Percentiles rank a stretch among this genome's conserved stretches.
Evolutionary conservation across 2,113 vertebrate genomes (phyloP).

Genomic region (Sisor rabdophorus): DNA sequence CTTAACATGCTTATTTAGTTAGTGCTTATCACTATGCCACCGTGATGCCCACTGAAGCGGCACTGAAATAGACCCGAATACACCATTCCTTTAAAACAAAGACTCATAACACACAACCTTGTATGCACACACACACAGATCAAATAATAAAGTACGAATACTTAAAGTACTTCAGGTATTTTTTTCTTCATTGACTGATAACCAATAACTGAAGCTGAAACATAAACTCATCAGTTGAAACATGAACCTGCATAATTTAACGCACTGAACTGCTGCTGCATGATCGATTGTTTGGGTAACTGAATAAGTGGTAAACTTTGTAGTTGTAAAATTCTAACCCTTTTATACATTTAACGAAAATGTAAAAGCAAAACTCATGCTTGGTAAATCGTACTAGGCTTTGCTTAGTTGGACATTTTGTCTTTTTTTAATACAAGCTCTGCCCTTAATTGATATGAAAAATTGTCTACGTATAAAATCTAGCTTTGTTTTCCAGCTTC

Average conservation of each 20-base stretch:
- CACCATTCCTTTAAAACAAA: too few species aligned
- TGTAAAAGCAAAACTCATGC: neutral
- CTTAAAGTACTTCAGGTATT: too few species aligned
- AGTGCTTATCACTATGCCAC: too few species aligned
- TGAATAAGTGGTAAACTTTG: neutral
- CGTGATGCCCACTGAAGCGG: too few species aligned
- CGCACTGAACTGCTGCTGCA: neutral
- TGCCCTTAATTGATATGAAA: neutral
- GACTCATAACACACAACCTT: neutral
- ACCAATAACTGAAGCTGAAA: neutral
- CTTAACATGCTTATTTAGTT: too few species aligned
- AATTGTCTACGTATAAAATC: neutral
- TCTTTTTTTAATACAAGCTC: too few species aligned
- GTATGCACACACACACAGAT: too few species aligned
- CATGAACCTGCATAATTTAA: neutral
- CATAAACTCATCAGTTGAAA: too few species aligned
- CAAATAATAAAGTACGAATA: too few species aligned
- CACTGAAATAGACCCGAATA: too few species aligned
- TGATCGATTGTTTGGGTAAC: neutral
- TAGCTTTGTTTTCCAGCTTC: neutral
- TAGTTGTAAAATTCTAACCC: neutral
- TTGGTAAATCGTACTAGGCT: neutral
- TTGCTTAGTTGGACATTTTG: neutral
- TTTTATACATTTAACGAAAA: neutral
- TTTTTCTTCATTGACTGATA: neutral